These are phyloP conservation scores for Lepus oiostolus DNA, from an alignment of 2,797 vertebrate genomes.

Conservation along the genomic window DNA sequence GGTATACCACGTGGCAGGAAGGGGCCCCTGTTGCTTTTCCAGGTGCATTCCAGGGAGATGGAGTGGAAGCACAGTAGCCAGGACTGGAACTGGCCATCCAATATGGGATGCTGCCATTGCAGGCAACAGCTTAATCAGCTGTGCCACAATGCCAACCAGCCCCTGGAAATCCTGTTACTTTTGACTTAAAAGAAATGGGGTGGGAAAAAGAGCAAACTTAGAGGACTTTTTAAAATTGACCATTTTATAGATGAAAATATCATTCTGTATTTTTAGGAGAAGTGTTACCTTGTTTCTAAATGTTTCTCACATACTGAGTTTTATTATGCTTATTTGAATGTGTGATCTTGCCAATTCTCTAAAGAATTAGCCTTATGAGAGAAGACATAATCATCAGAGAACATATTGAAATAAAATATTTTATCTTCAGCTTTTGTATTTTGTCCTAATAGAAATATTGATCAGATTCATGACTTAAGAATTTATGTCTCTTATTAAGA, in stretches of 20 bases:
- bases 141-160: too few relatives aligned
- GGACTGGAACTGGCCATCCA: too few relatives aligned
- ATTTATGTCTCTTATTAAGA: slow-evolving; percentile 32
- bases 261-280: slow-evolving; percentile 63
- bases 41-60: too few relatives aligned
- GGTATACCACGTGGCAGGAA: too few relatives aligned
- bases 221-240: slow-evolving; percentile 27
- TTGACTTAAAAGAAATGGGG: not conserved
- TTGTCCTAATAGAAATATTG: slow-evolving; percentile 57
- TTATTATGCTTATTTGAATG: slow-evolving; percentile 31
- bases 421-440: slow-evolving; percentile 29
- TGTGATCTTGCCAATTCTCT: slow-evolving; percentile 47
- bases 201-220: not conserved
- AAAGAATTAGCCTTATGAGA: slow-evolving; percentile 13
- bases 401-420: slow-evolving; percentile 53
- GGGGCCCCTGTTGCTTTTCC: too few relatives aligned
- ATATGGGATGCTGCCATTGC: too few relatives aligned
- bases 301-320: slow-evolving; percentile 35
- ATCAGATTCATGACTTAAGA: slow-evolving; percentile 54
- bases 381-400: slow-evolving; percentile 22
- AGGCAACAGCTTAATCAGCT: too few relatives aligned
- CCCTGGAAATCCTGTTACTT: slow-evolving; percentile 34
- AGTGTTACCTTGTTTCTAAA: slow-evolving; percentile 50
- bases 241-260: not conserved
- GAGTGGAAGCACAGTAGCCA: too few relatives aligned